Base-by-base conservation (phyloP, 2,888 invertebrate species). In the Polyommatus iphigenia region DNA sequence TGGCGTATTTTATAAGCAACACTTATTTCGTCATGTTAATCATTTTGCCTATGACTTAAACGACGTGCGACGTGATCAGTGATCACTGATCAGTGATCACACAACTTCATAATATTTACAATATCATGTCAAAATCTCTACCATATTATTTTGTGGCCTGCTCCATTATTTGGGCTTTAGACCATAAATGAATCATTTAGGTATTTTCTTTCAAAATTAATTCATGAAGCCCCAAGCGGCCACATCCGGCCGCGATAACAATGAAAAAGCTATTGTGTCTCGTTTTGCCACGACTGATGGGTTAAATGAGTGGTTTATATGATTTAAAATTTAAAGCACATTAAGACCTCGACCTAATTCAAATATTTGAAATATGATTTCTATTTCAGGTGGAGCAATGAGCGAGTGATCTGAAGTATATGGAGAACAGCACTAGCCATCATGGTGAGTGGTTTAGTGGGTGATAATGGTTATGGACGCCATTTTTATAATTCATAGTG, bases 391-490 rank as follows among this genome's bases (percentile, higher is more conserved):
- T 78, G 78, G 73, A 75, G 71, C 78, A 77, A 81, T 79, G 80
- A 81, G 79, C 80, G 83, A 82, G 81, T 83, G 90, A 88, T 87
- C 88, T 87, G 87, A 87, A 91, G 91, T 89, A 90, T 89, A 91
- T 90, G 89, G 86, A 85, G 84, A 79, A 87, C 85, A 85, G 90
- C 92, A 92, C 91, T 92, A 88, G 89, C 83, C 86, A 89, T 85
- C 87, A 92, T 92, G 92, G 91, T 92, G 80, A 92, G 92, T 85
- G 82, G 13, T 83, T 84, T 84, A 86, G 81, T 83, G 79, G 57
- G 81, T 84, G 85, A 81, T 86, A 83, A 86, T 82, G 79, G 84
- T 79, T 46, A 73, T 32, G 73, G 46, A 13, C 41, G 24, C 46
- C 46, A 46, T 41, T 20, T 73, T 46, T 46, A 46, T 24, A 46